Percentiles rank a stretch among this genome's conserved stretches.
phyloP scores from a whole-genome alignment of 2,113 vertebrate genomes.

The Silurus meridionalis region DNA sequence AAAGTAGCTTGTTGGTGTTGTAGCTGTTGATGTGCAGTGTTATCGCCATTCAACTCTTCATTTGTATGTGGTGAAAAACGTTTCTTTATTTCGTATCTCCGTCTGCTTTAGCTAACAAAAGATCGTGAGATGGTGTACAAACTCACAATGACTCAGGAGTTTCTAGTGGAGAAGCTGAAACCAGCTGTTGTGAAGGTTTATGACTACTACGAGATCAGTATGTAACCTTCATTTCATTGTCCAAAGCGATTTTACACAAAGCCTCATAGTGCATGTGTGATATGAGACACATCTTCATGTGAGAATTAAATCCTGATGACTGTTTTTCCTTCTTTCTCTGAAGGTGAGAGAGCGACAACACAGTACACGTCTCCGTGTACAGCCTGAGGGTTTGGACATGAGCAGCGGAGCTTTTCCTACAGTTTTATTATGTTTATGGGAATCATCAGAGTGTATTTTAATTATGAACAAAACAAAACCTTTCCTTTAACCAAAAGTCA shows the following conservation, averaged over 20 bases:
- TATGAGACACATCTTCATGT: background rate
- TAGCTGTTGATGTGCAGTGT: too few relatives aligned
- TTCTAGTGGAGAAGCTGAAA: slow-evolving; percentile 74
- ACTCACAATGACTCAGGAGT: slow-evolving; percentile 53
- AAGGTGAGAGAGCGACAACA: slow-evolving; percentile 65
- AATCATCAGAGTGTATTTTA: background rate
- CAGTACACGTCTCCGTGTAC: slow-evolving; percentile 68
- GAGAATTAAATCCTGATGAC: background rate
- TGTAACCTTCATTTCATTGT: slow-evolving; percentile 31
- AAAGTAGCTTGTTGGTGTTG: too few relatives aligned
- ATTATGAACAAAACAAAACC: background rate
- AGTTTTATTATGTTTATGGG: background rate
- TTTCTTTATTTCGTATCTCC: too few relatives aligned
- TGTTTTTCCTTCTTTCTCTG: background rate
- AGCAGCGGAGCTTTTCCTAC: background rate
- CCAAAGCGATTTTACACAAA: background rate
- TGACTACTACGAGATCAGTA: slow-evolving; percentile 85
- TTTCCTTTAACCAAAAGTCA: background rate
- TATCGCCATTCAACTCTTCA: too few relatives aligned
- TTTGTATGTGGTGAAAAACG: too few relatives aligned
- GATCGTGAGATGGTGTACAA: too few relatives aligned
- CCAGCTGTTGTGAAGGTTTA: slow-evolving; percentile 79
- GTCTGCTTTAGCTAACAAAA: too few relatives aligned
- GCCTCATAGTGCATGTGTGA: background rate
- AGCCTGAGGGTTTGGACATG: background rate